A percentile compares a stretch with the other conserved stretches of the same genome.
Evolutionary conservation across 2,888 invertebrate species (phyloP).

Genomic region (Sinhomidia bicolor): DNA sequence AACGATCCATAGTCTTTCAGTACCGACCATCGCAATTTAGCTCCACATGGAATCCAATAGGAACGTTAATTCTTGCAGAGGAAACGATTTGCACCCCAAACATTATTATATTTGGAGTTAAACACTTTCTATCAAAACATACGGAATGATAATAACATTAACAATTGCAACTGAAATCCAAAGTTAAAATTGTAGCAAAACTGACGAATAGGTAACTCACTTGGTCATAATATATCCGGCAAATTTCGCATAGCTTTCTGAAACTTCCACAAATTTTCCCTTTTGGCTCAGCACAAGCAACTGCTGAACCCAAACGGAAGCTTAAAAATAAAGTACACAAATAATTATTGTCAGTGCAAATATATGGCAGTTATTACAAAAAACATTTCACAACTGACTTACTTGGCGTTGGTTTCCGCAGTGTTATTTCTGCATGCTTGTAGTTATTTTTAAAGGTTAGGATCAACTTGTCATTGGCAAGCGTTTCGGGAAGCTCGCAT

Average conservation of each 20-base stretch:
- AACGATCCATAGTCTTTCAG: background rate
- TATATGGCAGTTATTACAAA: background rate
- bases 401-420: conserved; percentile 62
- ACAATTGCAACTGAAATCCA: too few relatives aligned
- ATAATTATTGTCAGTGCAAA: background rate
- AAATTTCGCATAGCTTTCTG: conserved; percentile 8
- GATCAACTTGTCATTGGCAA: conserved; percentile 41
- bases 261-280: conserved; percentile 24
- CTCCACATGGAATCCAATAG: conserved; percentile 42
- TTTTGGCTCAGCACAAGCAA: conserved; percentile 22
- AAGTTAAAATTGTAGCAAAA: too few relatives aligned
- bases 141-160: too few relatives aligned
- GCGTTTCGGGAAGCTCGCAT: conserved; percentile 50
- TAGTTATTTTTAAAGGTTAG: conserved; percentile 42
- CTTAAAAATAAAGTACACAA: background rate
- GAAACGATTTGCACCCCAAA: conserved; percentile 54
- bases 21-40: conserved; percentile 2
- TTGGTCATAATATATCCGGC: conserved; percentile 44
- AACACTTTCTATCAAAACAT: conserved; percentile 31
- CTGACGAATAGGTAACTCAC: background rate
- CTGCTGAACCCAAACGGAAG: conserved; percentile 57
- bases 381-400: background rate
- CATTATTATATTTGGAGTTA: conserved; percentile 45
- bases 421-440: conserved; percentile 24
- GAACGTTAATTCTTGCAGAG: conserved; percentile 55